Base-by-base conservation (phyloP, 1,140 invertebrate species). In the Rhagoletis pomonella region DNA sequence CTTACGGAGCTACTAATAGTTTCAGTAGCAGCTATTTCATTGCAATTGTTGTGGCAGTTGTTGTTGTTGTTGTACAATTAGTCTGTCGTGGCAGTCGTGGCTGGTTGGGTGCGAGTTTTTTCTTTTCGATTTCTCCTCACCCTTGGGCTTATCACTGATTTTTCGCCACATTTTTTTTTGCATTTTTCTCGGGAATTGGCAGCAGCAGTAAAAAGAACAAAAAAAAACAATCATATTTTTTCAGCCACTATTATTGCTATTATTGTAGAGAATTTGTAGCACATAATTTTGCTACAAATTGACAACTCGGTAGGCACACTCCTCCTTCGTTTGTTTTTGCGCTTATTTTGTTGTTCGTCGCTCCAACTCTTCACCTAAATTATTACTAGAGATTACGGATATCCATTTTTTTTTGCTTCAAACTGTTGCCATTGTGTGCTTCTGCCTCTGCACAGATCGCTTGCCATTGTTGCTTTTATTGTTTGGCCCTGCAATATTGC, bases 241-340 rank as follows among this genome's bases (percentile, higher is more conserved):
- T 55, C 50, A 5, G 50, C 50, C 10, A 10, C 50, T 3, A 1
- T 0, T 73, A 42, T 17, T 73, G 29, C 12, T 73, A 39, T 73
- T 73, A 14, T 73, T 73, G 69, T 17, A 44, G 47, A 12, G 17
- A 19, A 81, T 81, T 81, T 81, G 44, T 81, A 81, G 47, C 73
- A 55, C 47, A 81, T 81, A 81, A 81, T 81, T 81, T 81, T 81
- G 44, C 47, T 81, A 81, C 73, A 81, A 81, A 81, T 81, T 81
- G 73, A 81, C 73, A 81, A 81, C 47, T 29, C 47, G 19, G 47
- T 81, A 81, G 73, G 73, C 73, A 47, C 50, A 81, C 12, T 10
- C 6, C 0, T 50, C 19, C 6, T 81, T 81, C 17, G 7, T 4
- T 67, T 67, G 64, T 67, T 67, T 14, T 39, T 39, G 29, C 17